Base-by-base conservation (phyloP, 2,888 invertebrate genomes). In the Phania funesta region DNA sequence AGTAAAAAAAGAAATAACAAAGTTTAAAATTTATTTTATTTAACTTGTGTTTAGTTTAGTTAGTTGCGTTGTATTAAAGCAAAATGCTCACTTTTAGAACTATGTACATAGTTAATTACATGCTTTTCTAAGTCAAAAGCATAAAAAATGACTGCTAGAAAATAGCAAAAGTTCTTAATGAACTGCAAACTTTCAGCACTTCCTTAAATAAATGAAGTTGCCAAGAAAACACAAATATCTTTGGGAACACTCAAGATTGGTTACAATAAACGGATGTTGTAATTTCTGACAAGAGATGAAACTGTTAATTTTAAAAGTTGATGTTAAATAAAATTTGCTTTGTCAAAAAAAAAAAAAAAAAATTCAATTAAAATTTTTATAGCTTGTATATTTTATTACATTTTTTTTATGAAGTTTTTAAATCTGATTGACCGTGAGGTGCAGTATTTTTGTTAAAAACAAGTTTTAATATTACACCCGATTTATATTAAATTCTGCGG, bases 71-170 rank as follows among this genome's bases (percentile, higher is more conserved):
- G 41, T 65, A 62, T 56, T 54, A 44, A 54, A 58, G 9, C 16
- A 22, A 77, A 65, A 44, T 64, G 64, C 35, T 65, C 70, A 24
- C 65, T 74, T 32, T 73, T 44, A 13, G 5, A 73, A 44, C 18
- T 44, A 35, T 2, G 65, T 68, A 56, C 54, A 56, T 29, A 78
- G 82, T 82, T 78, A 82, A 82, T 82, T 82, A 82, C 82, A 82
- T 65, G 70, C 50, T 70, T 54, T 73, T 83, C 80, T 77, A 73
- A 73, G 74, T 50, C 35, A 52, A 44, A 76, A 64, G 29, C 38
- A 70, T 24, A 67, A 24, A 71, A 64, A 71, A 62, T 7, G 2
- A 4, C 24, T 44, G n/a, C 56, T 64, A 58, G 46, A 52, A 76
- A 50, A 74, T 48, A 54, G 44, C n/a, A 18, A 74, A 79, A 70